These are phyloP conservation scores for Cyclargus thomasi DNA, from an alignment of 1,140 invertebrate genomes.

Conservation along the genomic window DNA sequence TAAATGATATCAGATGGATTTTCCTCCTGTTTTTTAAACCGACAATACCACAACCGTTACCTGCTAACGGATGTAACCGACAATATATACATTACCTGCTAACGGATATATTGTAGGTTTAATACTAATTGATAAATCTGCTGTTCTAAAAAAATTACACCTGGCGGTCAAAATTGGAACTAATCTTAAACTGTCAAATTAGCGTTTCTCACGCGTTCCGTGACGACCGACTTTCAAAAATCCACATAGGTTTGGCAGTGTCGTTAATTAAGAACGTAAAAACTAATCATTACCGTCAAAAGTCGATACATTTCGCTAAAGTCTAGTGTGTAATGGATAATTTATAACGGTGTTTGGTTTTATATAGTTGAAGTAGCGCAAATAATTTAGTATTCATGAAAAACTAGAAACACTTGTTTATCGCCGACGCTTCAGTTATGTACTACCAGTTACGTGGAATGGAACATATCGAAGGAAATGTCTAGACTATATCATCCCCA, in stretches of 20 bases:
- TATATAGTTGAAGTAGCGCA: conserved; percentile 27
- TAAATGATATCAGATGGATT: too few relatives aligned
- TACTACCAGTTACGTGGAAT: conserved; percentile 5
- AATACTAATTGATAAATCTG: too few relatives aligned
- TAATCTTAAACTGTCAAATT: neutral
- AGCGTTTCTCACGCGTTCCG: neutral
- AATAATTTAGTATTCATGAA: conserved; percentile 14
- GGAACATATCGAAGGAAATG: neutral
- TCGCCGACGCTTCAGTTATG: neutral
- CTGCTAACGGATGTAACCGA: neutral
- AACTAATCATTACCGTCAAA: conserved; percentile 34
- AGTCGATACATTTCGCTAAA: conserved; percentile 37
- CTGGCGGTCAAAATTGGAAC: neutral
- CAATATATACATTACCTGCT: neutral
- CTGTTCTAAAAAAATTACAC: too few relatives aligned
- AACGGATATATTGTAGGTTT: too few relatives aligned
- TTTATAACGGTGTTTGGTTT: conserved; percentile 23
- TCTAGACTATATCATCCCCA: conserved; percentile 11
- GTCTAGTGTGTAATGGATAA: conserved; percentile 29
- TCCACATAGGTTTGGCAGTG: too few relatives aligned
- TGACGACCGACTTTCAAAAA: too few relatives aligned
- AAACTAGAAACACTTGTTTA: conserved; percentile 25
- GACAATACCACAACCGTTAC: too few relatives aligned
- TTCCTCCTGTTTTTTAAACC: too few relatives aligned
- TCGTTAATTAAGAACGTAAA: neutral